phyloP scores from a whole-genome alignment of 2,888 invertebrate genomes.

The Clanis bilineata region DNA sequence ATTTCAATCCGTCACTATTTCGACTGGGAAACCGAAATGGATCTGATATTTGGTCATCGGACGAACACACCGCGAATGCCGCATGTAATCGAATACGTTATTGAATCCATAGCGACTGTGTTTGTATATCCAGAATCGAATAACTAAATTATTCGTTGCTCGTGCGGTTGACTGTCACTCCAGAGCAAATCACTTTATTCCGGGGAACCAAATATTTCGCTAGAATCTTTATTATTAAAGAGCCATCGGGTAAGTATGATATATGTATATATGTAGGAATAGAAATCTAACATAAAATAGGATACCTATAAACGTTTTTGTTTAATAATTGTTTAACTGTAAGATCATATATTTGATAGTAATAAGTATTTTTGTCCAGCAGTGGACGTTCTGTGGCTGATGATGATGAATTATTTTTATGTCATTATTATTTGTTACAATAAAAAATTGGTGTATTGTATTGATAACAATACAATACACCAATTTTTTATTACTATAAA shows the following conservation, averaged over 20 bases:
- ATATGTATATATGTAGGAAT: too few species aligned
- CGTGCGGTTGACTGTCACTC: constrained; percentile 27
- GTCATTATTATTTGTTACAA: too few species aligned
- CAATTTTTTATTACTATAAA: too few species aligned
- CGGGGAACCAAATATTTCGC: neutral
- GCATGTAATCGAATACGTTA: constrained; percentile 64
- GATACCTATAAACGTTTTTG: too few species aligned
- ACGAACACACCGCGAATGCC: constrained; percentile 52
- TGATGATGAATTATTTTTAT: too few species aligned
- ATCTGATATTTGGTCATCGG: constrained; percentile 59
- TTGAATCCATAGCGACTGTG: constrained; percentile 49
- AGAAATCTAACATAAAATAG: too few species aligned
- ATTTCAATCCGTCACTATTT: constrained; percentile 52
- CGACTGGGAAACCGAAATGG: constrained; percentile 49
- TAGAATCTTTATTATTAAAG: neutral
- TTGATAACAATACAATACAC: too few species aligned
- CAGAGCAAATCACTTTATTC: neutral
- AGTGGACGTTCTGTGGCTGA: too few species aligned
- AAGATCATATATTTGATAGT: too few species aligned
- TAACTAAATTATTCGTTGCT: constrained; percentile 51
- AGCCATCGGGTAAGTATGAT: neutral
- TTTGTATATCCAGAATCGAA: constrained; percentile 42
- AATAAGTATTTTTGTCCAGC: too few species aligned
- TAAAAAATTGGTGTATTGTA: too few species aligned
- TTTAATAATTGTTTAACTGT: too few species aligned